Percentiles rank a stretch among this genome's conserved stretches.
Conservation (phyloP, 2,113 vertebrate genomes). For the Pelecanoides urinatrix region DNA sequence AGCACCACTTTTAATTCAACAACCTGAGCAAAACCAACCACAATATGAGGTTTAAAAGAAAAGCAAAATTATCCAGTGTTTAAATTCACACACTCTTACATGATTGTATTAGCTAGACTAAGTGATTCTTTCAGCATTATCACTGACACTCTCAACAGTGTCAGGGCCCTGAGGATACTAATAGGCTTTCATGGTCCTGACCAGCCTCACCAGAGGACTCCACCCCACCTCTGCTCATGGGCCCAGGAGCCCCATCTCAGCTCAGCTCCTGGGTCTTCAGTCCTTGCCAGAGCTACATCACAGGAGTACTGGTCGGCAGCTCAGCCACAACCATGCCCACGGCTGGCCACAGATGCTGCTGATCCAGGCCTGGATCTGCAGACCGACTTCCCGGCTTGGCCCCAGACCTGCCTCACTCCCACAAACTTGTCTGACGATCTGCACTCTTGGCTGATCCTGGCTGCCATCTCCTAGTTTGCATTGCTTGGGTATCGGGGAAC, state of each 20-base stretch:
- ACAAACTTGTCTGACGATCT: not conserved
- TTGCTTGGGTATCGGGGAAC: fast-evolving
- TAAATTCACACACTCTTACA: not conserved
- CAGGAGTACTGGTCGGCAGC: fast-evolving
- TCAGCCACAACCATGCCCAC: not conserved
- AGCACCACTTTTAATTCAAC: not conserved
- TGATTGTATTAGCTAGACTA: not conserved
- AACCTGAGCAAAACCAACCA: not conserved
- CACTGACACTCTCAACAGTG: not conserved
- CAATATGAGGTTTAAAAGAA: not conserved
- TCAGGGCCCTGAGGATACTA: not conserved
- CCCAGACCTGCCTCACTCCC: not conserved
- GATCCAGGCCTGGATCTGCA: not conserved
- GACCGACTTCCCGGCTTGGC: not conserved
- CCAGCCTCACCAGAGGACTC: not conserved
- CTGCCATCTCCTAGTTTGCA: not conserved
- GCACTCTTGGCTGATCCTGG: not conserved
- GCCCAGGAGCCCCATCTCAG: not conserved
- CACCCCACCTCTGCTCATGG: not conserved
- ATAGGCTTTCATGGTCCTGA: not conserved
- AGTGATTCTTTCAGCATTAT: not conserved
- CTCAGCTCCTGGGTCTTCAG: not conserved
- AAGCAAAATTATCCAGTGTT: not conserved
- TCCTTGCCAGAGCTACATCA: not conserved
- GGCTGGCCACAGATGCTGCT: not conserved